These are phyloP conservation scores for Lacerta viridis DNA, from an alignment of 2,797 vertebrate genomes.

Conservation along the genomic window DNA sequence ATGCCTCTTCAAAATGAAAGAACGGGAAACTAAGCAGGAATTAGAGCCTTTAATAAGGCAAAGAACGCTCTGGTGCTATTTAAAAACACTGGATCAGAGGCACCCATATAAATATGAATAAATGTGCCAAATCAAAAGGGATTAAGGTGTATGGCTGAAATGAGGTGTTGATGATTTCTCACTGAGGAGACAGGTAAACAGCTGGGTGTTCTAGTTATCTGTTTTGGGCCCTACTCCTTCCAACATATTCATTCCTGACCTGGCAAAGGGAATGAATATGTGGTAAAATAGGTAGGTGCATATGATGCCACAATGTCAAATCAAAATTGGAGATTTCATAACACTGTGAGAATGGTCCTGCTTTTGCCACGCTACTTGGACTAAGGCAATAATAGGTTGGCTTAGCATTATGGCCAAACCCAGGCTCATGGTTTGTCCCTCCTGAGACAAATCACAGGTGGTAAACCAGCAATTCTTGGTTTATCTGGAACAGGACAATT, in stretches of 20 bases:
- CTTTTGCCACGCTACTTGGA: too few species aligned
- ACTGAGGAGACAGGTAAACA: background rate
- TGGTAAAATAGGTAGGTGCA: background rate
- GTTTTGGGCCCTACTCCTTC: slow-evolving; percentile 4
- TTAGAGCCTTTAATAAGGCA: slow-evolving; percentile 15
- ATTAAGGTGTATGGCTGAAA: background rate
- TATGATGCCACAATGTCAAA: background rate
- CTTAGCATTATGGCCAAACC: too few species aligned
- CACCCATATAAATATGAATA: background rate
- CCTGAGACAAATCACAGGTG: too few species aligned
- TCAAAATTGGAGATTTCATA: background rate
- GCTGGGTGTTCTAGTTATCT: slow-evolving; percentile 1
- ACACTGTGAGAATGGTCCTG: background rate
- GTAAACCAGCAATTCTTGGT: too few species aligned
- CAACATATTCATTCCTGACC: background rate
- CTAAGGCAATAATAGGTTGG: too few species aligned
- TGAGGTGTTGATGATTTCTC: background rate
- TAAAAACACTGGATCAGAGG: background rate
- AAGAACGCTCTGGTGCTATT: background rate
- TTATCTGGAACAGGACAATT: too few species aligned
- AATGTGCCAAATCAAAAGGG: background rate
- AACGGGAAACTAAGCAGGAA: slow-evolving; percentile 6
- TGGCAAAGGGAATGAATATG: background rate
- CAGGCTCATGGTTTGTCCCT: too few species aligned
- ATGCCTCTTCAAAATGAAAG: slow-evolving; percentile 18